A percentile compares a stretch with the other conserved stretches of the same genome.
Conservation (phyloP, 2,113 vertebrate species). For the Lasiurus borealis region DNA sequence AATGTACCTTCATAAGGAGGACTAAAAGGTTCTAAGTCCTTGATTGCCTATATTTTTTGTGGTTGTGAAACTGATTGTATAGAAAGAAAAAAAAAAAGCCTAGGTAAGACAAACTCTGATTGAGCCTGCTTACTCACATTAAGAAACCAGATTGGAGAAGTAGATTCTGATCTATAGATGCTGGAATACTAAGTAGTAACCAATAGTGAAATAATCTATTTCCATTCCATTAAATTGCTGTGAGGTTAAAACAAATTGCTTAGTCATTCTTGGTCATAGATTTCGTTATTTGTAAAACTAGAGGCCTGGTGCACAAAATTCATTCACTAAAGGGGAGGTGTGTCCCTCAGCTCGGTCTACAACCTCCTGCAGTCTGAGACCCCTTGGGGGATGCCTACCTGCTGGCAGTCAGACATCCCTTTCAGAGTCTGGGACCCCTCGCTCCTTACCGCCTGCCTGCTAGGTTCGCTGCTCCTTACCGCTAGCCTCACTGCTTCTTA, state of each 20-base stretch:
- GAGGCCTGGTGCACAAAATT: too few species aligned
- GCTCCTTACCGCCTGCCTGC: too few species aligned
- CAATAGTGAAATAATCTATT: not conserved
- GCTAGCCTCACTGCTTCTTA: too few species aligned
- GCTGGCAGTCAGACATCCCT: too few species aligned
- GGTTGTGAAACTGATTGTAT: not conserved
- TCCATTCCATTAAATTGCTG: not conserved
- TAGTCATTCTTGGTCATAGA: not conserved
- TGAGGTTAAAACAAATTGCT: not conserved
- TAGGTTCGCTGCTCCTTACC: too few species aligned
- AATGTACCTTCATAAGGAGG: not conserved
- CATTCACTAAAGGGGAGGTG: too few species aligned
- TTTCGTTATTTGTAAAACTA: not conserved
- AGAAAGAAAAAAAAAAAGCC: not conserved
- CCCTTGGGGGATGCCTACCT: too few species aligned
- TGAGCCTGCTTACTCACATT: not conserved
- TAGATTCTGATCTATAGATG: not conserved
- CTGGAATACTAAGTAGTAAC: not conserved
- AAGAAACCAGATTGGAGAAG: not conserved
- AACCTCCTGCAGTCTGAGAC: too few species aligned
- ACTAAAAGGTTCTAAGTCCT: not conserved
- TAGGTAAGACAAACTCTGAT: not conserved
- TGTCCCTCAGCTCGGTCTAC: too few species aligned
- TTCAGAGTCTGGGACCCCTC: too few species aligned
- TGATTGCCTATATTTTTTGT: not conserved